Evolutionary conservation across 2,888 invertebrate genomes (phyloP), one percentile per base, ranked within the genome.

Genomic region (Leptinotarsa juncta): DNA sequence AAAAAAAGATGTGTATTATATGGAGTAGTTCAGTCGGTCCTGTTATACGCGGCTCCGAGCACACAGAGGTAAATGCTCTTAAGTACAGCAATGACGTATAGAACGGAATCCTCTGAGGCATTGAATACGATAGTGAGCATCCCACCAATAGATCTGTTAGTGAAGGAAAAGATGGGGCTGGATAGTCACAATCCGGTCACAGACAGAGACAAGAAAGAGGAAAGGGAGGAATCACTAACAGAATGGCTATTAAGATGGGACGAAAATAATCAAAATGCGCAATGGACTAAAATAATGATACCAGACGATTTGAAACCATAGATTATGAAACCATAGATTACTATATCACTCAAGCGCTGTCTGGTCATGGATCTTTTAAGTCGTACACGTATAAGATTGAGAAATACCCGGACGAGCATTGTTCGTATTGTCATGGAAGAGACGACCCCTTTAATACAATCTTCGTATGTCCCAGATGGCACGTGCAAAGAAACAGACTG

Each of bases 21-120:
- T 7, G 18, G 16, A 7, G 73, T 70, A 42, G 60, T 70, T 10
- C 32, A 62, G n/a, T 57, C 73, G 15, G n/a, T 55, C 2, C 60
- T 73, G n/a, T 50, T 73, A n/a, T 70, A 69, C 51, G 73, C 57
- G 18, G 73, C 69, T 5, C 69, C 68, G 5, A 42, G 67, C 20
- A 53, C 48, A 4, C 66, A 72, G 10, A 53, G 51, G 23, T 49
- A 32, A n/a, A 20, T 53, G 16, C 18, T 57, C 14, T 55, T 67
- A 12, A 53, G 65, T 4, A 49, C 42, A 5, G 57, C 49, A 14
- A 20, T 12, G n/a, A 67, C 66, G 3, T 66, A 69, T n/a, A n/a
- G 26, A 14, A 69, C 57, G 4, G 32, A 20, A n/a, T 69, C 69
- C 49, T 1, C 16, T 1, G 72, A 67, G 26, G 66, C 66, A 12